These are phyloP conservation scores for Sturnira hondurensis DNA, from an alignment of 2,113 vertebrate species.

Conservation along the genomic window DNA sequence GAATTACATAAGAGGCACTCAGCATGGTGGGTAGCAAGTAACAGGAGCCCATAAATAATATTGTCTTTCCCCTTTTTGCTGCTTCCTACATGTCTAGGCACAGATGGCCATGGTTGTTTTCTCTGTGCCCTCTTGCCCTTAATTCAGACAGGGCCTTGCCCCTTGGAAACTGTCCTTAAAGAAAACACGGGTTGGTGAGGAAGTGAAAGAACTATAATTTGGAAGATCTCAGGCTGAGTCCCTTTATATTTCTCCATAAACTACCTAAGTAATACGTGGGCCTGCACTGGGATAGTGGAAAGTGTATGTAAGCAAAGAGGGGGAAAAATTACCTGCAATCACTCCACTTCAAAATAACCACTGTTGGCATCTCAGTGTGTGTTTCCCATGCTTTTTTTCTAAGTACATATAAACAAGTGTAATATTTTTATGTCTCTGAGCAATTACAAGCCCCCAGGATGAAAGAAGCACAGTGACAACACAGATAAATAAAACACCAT, in stretches of 20 bases:
- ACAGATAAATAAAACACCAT: not conserved
- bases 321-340: not conserved
- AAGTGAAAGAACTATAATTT: not conserved
- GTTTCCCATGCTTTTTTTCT: slow-evolving; percentile 4
- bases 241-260: not conserved
- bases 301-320: not conserved
- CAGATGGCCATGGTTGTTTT: not conserved
- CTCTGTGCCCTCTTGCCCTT: not conserved
- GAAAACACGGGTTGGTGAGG: not conserved
- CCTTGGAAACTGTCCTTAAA: not conserved
- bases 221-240: not conserved
- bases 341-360: slow-evolving; percentile 9
- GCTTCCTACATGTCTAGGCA: not conserved
- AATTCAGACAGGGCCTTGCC: not conserved
- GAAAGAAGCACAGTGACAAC: not conserved
- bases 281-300: not conserved
- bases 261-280: not conserved
- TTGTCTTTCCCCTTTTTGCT: not conserved
- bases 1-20: not conserved
- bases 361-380: not conserved
- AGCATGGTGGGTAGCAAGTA: not conserved
- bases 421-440: slow-evolving; percentile 17
- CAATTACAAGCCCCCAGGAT: not conserved
- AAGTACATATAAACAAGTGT: slow-evolving; percentile 11
- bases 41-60: not conserved